Base-by-base conservation (phyloP, 2,797 vertebrate species). In the Enteromius thamalakanensis region DNA sequence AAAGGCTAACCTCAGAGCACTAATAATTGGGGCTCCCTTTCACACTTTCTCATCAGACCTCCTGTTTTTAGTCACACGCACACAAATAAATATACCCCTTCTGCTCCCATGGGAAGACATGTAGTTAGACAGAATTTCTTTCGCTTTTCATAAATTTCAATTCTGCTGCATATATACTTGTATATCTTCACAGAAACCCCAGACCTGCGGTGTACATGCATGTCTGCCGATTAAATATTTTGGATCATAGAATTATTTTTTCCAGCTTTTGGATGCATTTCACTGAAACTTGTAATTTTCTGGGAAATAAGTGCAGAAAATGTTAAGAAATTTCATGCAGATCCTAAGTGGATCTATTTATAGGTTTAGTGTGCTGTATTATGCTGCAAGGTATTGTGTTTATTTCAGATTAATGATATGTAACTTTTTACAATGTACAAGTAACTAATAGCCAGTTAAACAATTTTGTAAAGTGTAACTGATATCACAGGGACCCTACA, bases 21-120 rank as follows among this genome's bases (percentile, higher is more conserved):
- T 90, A 87, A 90, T 88, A 84, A 90, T 79, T 85, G 84, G 86
- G 86, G 82, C 83, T 87, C 81, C 76, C 83, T 87, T 85, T 87
- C 85, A 85, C 85, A 79, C 81, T 37, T 83, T 65, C 83, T 77
- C 84, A 83, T 85, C 80, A 83, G 77, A 51, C 34, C 74, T 60
- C 53, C 5, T 67, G 78, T 70, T 81, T 51, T 80, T 37, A 80
- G 67, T 40, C 76, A 81, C 69, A 80, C 42, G 78, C 82, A 53
- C 74, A 78, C 83, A 85, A 65, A 68, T 85, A 80, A 80, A 70
- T 51, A 51, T 84, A 82, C 67, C 53, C 80, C 58, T 72, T 37
- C 14, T 76, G 62, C 53, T 76, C 29, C 42, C 29, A 70, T 76
- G 14, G 65, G 67, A 83, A 26, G 29, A 70, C 26, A 67, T 3